phyloP scores from a whole-genome alignment of 2,113 vertebrate species.

The Oriolus oriolus region DNA sequence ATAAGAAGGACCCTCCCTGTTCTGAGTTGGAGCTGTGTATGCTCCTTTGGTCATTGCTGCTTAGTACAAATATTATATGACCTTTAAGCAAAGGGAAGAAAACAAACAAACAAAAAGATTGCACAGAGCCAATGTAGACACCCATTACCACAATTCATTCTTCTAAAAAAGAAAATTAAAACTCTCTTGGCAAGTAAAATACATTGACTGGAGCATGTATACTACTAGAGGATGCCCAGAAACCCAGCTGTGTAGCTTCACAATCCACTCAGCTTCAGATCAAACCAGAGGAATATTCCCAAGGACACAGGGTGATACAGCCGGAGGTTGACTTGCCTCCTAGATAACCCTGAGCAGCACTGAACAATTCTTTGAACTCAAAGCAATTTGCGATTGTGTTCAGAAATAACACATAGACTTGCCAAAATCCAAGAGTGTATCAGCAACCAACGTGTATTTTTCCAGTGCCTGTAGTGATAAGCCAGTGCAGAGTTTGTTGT shows the following conservation, averaged over 20 bases:
- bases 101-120: not conserved
- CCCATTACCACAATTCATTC: not conserved
- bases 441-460: not conserved
- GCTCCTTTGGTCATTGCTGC: not conserved
- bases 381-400: not conserved
- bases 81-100: conserved; percentile 21
- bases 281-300: conserved; percentile 25
- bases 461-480: conserved; percentile 29
- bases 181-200: not conserved
- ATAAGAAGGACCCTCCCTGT: conserved; percentile 43
- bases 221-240: not conserved
- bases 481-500: not conserved
- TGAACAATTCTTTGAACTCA: conserved; percentile 33
- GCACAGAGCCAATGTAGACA: not conserved
- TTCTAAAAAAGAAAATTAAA: conserved; percentile 32
- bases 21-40: conserved; percentile 10
- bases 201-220: not conserved
- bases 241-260: conserved; percentile 14
- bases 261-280: conserved; percentile 5
- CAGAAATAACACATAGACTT: conserved; percentile 31
- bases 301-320: conserved; percentile 4
- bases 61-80: conserved; percentile 50
- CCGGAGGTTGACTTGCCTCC: conserved; percentile 14
- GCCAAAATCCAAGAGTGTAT: conserved; percentile 3
- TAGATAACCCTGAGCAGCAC: conserved; percentile 27